Evolutionary conservation across 2,888 invertebrate species (phyloP).

Genomic region (Mamestra brassicae): DNA sequence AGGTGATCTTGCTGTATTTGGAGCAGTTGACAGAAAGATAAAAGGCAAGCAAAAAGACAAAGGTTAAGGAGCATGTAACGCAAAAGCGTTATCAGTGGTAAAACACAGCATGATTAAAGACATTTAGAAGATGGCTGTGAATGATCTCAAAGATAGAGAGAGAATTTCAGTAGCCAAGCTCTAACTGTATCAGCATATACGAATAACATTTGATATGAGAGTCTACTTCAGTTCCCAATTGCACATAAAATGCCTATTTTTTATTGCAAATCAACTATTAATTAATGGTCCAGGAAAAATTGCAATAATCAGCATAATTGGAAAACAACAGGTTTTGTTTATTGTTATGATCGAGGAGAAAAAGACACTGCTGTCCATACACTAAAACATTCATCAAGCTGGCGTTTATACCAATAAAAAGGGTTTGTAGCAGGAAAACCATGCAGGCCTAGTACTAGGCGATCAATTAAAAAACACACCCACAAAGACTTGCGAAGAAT

Average conservation of each 20-base stretch:
- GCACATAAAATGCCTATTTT: too few relatives aligned
- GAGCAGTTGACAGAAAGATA: not conserved
- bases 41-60: not conserved
- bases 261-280: too few relatives aligned
- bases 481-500: not conserved
- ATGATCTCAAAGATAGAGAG: not conserved
- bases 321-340: not conserved
- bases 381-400: too few relatives aligned
- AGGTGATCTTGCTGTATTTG: not conserved
- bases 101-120: not conserved
- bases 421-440: not conserved
- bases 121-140: too few relatives aligned
- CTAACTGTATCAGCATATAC: not conserved
- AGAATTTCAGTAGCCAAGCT: not conserved
- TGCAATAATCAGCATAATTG: too few relatives aligned
- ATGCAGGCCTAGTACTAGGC: not conserved
- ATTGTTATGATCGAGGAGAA: not conserved
- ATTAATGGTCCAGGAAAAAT: too few relatives aligned
- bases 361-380: not conserved
- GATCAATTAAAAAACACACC: not conserved
- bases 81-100: not conserved
- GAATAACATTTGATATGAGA: too few relatives aligned
- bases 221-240: too few relatives aligned
- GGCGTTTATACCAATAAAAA: not conserved
- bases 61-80: too few relatives aligned